phyloP scores from a whole-genome alignment of 2,888 invertebrate genomes.

The Lithophane leautieri region DNA sequence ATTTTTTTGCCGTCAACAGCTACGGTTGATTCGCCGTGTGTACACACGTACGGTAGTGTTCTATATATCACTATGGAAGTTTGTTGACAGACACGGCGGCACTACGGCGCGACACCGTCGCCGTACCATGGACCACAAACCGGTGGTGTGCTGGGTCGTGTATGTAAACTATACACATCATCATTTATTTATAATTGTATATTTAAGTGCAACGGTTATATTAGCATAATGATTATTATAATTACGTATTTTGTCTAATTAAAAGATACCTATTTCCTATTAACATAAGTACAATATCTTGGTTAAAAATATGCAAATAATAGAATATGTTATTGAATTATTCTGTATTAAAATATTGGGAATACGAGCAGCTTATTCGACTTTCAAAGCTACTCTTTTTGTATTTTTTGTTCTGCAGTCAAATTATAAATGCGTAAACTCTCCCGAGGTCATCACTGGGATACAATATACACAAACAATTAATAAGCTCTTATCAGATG shows the following conservation, averaged over 20 bases:
- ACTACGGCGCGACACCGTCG: too few relatives aligned
- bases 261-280: conserved; percentile 26
- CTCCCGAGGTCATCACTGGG: not conserved
- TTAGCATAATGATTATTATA: not conserved
- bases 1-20: not conserved
- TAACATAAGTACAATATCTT: conserved; percentile 30
- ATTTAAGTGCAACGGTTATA: not conserved
- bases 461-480: too few relatives aligned
- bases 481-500: too few relatives aligned
- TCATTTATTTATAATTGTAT: not conserved
- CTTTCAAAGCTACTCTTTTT: not conserved
- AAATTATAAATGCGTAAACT: not conserved
- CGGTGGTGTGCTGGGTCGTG: not conserved
- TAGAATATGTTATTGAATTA: not conserved
- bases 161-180: not conserved
- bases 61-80: not conserved
- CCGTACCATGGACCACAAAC: too few relatives aligned
- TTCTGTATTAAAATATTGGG: conserved; percentile 7
- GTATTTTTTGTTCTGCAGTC: not conserved
- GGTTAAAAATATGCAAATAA: not conserved
- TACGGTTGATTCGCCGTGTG: not conserved
- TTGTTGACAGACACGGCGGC: not conserved
- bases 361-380: not conserved
- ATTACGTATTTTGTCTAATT: not conserved
- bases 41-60: not conserved